These are phyloP conservation scores for Nyctalus aviator DNA, from an alignment of 2,797 vertebrate species.

Conservation along the genomic window DNA sequence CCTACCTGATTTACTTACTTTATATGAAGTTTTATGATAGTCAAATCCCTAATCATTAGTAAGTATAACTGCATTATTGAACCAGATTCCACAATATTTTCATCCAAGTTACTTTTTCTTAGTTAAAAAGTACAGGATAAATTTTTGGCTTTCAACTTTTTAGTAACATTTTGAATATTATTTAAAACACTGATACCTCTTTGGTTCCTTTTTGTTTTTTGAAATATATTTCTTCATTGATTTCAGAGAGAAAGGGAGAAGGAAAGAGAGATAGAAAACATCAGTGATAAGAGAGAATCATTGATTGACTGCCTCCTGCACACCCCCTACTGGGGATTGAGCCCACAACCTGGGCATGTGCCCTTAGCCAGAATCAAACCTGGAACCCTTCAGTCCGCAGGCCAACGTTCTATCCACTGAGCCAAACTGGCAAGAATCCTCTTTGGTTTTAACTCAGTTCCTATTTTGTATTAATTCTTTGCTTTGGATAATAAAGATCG, in stretches of 20 bases:
- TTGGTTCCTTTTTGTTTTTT: conserved; percentile 16
- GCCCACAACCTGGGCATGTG: too few relatives aligned
- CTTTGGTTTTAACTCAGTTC: conserved; percentile 22
- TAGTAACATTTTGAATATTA: background rate
- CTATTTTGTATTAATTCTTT: conserved; percentile 46
- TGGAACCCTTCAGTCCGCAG: too few relatives aligned
- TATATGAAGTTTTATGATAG: background rate
- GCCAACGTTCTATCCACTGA: too few relatives aligned
- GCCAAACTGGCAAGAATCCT: too few relatives aligned
- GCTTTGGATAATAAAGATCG: background rate
- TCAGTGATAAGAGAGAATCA: too few relatives aligned
- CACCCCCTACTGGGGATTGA: too few relatives aligned
- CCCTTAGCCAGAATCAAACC: too few relatives aligned
- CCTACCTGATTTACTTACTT: conserved; percentile 7
- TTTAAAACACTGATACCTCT: background rate
- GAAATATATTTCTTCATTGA: too few relatives aligned
- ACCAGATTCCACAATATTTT: conserved; percentile 14
- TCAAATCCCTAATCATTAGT: background rate
- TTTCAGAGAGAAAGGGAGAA: too few relatives aligned
- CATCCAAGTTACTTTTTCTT: conserved; percentile 13
- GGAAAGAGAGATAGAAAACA: too few relatives aligned
- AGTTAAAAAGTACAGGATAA: background rate
- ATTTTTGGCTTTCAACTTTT: conserved; percentile 19
- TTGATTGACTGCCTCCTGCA: too few relatives aligned
- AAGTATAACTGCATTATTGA: background rate